A percentile compares a stretch with the other conserved stretches of the same genome.
Conservation (phyloP, 2,797 vertebrate species). For the Tolypeutes matacus region DNA sequence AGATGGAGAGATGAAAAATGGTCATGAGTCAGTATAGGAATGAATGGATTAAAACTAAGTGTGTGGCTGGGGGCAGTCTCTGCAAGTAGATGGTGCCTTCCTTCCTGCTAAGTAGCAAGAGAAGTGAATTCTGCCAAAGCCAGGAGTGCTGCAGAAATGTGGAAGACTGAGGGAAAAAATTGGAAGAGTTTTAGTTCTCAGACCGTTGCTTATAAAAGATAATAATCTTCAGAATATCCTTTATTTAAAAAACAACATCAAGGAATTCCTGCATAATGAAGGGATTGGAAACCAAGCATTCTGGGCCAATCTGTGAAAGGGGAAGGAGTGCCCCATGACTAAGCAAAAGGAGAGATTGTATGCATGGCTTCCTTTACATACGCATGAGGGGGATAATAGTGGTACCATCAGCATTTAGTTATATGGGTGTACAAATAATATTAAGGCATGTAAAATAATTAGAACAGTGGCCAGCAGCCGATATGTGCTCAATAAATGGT, state of each 20-base stretch:
- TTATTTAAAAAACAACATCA: neutral
- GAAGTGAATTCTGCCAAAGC: neutral
- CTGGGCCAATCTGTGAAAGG: neutral
- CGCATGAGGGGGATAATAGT: neutral
- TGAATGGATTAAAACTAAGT: neutral
- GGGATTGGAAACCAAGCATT: neutral
- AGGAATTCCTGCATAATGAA: constrained; percentile 20
- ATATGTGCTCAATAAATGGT: neutral
- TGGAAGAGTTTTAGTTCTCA: neutral
- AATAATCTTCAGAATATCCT: neutral
- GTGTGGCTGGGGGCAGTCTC: neutral
- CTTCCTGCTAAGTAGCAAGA: neutral
- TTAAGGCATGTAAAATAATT: neutral
- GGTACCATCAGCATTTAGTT: neutral
- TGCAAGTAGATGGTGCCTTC: neutral
- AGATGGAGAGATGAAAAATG: neutral
- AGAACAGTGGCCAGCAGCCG: neutral
- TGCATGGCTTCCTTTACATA: neutral
- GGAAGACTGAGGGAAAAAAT: neutral
- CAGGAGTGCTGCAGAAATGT: neutral
- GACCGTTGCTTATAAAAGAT: neutral
- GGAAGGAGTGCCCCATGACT: neutral
- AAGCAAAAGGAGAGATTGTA: neutral
- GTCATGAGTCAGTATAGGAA: neutral
- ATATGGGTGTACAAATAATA: neutral